Evolutionary conservation across 2,113 vertebrate species (phyloP).

Genomic region (Podilymbus podiceps): DNA sequence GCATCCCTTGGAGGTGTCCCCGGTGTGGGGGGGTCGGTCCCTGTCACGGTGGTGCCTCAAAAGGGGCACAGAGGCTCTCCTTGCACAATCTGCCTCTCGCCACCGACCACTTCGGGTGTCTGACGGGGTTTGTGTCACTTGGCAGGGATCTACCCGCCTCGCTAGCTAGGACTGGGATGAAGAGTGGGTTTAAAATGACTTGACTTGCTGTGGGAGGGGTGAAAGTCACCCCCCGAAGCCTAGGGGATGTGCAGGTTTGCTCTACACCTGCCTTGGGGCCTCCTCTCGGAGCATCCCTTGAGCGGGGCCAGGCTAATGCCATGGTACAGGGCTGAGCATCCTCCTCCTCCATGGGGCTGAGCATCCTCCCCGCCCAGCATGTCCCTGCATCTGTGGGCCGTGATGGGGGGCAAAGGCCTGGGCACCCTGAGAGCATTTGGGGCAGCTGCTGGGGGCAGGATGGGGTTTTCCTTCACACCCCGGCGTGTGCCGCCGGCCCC

Average conservation of each 20-base stretch:
- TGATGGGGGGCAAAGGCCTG: rapidly evolving
- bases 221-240: background rate
- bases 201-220: background rate
- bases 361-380: rapidly evolving
- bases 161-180: background rate
- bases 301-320: rapidly evolving
- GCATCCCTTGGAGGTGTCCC: background rate
- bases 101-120: background rate
- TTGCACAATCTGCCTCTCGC: background rate
- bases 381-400: background rate
- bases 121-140: background rate
- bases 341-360: background rate
- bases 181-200: background rate
- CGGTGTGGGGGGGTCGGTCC: background rate
- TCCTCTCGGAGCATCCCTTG: background rate
- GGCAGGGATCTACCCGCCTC: rapidly evolving
- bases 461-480: background rate
- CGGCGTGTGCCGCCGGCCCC: rapidly evolving
- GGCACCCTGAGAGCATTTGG: background rate
- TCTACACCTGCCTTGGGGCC: background rate
- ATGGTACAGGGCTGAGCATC: background rate
- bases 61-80: background rate
- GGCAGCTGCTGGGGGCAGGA: background rate
- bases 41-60: background rate
- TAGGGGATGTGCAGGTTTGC: background rate